Percentiles rank a stretch among this genome's conserved stretches.
Conservation (phyloP, 2,888 invertebrate genomes). For the Andrena minutula region DNA sequence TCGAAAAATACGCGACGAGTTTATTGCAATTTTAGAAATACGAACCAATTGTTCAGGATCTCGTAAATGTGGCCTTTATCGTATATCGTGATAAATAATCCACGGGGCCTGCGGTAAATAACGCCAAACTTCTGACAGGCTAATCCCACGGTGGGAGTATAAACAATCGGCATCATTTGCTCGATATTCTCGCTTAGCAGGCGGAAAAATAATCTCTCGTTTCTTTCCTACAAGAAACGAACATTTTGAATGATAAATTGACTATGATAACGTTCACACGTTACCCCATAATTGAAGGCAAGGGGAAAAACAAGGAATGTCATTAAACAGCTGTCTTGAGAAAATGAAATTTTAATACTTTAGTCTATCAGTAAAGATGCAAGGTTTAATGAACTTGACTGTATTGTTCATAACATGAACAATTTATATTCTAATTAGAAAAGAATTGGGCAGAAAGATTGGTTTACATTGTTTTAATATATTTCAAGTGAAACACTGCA, state of each 20-base stretch:
- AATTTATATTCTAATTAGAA: no score
- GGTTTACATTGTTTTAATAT: no score
- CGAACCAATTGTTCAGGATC: slow-evolving; percentile 96
- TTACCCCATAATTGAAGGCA: no score
- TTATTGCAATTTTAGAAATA: slow-evolving; percentile 50
- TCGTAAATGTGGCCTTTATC: slow-evolving; percentile 97
- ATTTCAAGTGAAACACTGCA: no score
- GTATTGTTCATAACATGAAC: no score
- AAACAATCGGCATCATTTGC: slow-evolving; percentile 98
- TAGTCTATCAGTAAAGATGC: no score
- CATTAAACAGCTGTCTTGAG: no score
- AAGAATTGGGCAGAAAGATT: no score
- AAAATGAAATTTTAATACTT: no score
- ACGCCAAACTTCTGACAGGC: slow-evolving; percentile 99
- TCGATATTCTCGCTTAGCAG: slow-evolving; percentile 96
- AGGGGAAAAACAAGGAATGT: no score
- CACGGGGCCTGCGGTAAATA: slow-evolving; percentile 97
- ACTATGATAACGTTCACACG: no score
- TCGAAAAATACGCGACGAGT: not conserved
- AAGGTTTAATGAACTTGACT: no score
- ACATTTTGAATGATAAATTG: not conserved
- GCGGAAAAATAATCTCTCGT: slow-evolving; percentile 98
- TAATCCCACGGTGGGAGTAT: slow-evolving; percentile 98
- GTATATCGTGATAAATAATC: slow-evolving; percentile 97
- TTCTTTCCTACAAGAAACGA: slow-evolving; percentile 91